A percentile compares a stretch with the other conserved stretches of the same genome.
phyloP scores from a whole-genome alignment of 2,797 vertebrate genomes.

The Podarcis lilfordi region DNA sequence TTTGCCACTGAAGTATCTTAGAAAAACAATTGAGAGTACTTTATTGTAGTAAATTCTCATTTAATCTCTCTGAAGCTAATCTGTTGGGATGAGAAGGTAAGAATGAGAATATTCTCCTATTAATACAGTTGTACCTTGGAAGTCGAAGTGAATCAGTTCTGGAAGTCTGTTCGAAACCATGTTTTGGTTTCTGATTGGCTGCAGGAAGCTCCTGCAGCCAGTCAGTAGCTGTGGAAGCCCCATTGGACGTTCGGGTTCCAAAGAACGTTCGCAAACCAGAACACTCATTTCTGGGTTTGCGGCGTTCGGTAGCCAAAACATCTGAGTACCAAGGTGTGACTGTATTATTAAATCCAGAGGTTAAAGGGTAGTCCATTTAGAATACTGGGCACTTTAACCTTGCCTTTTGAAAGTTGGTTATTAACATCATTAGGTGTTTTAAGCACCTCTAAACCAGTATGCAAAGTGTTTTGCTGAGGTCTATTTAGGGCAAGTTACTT shows the following conservation, averaged over 20 bases:
- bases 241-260: too few species aligned
- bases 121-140: too few species aligned
- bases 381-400: background rate
- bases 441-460: background rate
- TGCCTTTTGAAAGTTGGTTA: background rate
- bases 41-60: conserved; percentile 36
- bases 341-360: background rate
- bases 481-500: background rate
- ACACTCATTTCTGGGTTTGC: too few species aligned
- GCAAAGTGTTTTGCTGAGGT: background rate
- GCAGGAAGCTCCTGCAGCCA: too few species aligned
- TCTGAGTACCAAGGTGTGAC: too few species aligned
- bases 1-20: background rate
- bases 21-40: background rate
- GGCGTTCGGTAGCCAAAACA: too few species aligned
- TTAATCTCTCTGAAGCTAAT: background rate
- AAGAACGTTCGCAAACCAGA: too few species aligned
- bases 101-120: background rate
- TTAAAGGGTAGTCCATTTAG: conserved; percentile 25
- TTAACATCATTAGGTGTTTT: conserved; percentile 2
- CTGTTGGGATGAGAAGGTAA: background rate
- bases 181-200: too few species aligned
- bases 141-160: too few species aligned
- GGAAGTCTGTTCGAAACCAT: too few species aligned
- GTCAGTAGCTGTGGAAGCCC: too few species aligned